These are phyloP conservation scores for Boleophthalmus pectinirostris DNA, from an alignment of 2,113 vertebrate genomes.

Conservation along the genomic window DNA sequence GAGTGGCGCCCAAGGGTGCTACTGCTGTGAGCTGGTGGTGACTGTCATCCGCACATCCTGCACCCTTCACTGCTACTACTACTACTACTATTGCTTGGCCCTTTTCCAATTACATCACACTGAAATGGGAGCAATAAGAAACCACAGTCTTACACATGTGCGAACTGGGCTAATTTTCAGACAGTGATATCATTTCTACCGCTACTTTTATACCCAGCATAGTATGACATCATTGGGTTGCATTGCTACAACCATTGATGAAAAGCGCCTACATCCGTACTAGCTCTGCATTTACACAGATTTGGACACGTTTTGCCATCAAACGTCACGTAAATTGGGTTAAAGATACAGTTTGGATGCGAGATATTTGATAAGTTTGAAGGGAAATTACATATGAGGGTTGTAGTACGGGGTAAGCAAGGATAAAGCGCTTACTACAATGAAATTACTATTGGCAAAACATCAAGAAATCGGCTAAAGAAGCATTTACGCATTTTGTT, in stretches of 20 bases:
- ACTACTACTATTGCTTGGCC: slow-evolving; percentile 35
- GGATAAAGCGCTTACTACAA: background rate
- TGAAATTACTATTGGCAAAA: background rate
- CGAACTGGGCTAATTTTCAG: slow-evolving; percentile 23
- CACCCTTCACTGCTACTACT: slow-evolving; percentile 33
- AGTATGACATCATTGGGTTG: slow-evolving; percentile 76
- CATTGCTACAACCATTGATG: slow-evolving; percentile 73
- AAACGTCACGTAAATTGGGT: background rate
- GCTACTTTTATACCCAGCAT: slow-evolving; percentile 65
- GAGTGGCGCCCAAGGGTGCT: slow-evolving; percentile 50
- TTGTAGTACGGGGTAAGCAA: background rate
- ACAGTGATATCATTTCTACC: slow-evolving; percentile 20
- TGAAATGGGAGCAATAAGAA: slow-evolving; percentile 27
- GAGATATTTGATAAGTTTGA: slow-evolving; percentile 50
- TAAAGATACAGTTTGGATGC: background rate
- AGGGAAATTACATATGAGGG: slow-evolving; percentile 1
- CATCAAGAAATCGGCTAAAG: background rate
- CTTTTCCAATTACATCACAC: slow-evolving; percentile 25
- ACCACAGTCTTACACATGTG: background rate
- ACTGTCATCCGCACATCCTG: slow-evolving; percentile 68
- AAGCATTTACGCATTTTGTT: slow-evolving; percentile 7
- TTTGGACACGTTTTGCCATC: slow-evolving; percentile 11
- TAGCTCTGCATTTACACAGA: slow-evolving; percentile 16
- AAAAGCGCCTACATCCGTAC: slow-evolving; percentile 58
- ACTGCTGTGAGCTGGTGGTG: slow-evolving; percentile 50